These are phyloP conservation scores for Zeugodacus cucurbitae DNA, from an alignment of 1,140 invertebrate species.

Conservation along the genomic window DNA sequence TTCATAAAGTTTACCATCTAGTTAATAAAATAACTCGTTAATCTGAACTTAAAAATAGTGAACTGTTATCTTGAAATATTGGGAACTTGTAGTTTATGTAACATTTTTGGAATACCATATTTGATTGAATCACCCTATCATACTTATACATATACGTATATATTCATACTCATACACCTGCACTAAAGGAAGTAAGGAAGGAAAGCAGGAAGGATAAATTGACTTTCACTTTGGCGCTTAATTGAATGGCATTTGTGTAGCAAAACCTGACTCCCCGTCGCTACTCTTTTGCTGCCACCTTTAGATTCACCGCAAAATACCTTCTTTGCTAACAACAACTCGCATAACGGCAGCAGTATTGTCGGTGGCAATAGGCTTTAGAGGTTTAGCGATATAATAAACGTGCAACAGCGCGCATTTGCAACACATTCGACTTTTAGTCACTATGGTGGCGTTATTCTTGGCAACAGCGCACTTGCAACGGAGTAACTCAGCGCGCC, in stretches of 20 bases:
- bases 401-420: slow-evolving; percentile 6
- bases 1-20: too few species aligned
- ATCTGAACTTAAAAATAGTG: too few species aligned
- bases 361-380: not conserved
- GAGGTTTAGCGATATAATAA: slow-evolving; percentile 12
- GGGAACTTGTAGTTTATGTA: too few species aligned
- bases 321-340: not conserved
- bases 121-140: not conserved
- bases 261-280: not conserved
- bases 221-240: slow-evolving; percentile 18
- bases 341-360: not conserved
- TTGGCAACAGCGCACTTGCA: not conserved
- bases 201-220: not conserved
- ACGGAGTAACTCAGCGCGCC: not conserved
- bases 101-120: too few species aligned
- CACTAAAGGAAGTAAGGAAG: not conserved
- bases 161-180: not conserved
- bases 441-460: not conserved
- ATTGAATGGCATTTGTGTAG: slow-evolving; percentile 30
- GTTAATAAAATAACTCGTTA: too few species aligned
- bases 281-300: not conserved
- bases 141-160: not conserved
- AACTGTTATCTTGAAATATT: too few species aligned
- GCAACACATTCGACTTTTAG: not conserved
- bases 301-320: not conserved